Conservation (phyloP, 2,888 invertebrate species). For the Cephonodes hylas region DNA sequence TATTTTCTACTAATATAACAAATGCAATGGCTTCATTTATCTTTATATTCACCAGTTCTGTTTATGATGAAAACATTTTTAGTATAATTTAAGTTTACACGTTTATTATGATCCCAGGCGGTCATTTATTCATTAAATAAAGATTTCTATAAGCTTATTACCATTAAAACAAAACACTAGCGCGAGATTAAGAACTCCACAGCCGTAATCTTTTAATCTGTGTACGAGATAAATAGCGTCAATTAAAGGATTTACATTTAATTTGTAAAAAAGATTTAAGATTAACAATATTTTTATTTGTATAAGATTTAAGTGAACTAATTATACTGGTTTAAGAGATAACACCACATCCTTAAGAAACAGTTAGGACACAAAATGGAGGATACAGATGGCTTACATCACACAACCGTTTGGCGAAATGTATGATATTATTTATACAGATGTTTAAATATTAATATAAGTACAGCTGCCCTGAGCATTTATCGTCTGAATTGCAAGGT, state of each 20-base stretch:
- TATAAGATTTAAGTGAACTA: neutral
- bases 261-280: neutral
- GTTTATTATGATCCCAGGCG: no score
- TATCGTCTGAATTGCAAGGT: neutral
- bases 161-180: no score
- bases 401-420: neutral
- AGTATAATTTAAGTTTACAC: no score
- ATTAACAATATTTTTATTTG: neutral
- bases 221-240: neutral
- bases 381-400: neutral
- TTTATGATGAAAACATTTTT: no score
- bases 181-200: neutral
- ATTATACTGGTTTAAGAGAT: conserved; percentile 22
- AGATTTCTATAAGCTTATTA: no score
- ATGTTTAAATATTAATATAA: neutral
- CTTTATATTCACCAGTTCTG: no score
- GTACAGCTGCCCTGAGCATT: neutral
- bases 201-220: neutral
- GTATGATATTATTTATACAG: neutral
- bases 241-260: conserved; percentile 7
- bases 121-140: no score
- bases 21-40: no score
- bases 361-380: neutral
- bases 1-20: no score
- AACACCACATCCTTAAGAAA: conserved; percentile 32